Conservation (phyloP, 2,888 invertebrate genomes). For the Junonia oenone region DNA sequence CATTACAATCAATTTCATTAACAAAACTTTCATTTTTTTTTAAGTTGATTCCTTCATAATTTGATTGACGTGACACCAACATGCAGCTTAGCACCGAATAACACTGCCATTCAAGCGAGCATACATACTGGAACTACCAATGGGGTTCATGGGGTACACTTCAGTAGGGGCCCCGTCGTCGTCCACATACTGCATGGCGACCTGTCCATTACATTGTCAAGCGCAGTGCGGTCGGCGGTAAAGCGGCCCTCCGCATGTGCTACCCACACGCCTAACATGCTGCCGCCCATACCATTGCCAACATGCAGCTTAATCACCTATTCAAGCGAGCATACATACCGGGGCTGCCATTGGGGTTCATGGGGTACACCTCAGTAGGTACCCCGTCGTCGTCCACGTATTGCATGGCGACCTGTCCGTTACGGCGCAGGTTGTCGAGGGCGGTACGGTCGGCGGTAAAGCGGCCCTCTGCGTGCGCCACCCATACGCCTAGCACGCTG, state of each 20-base stretch:
- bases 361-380: conserved; percentile 91
- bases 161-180: conserved; percentile 87
- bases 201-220: conserved; percentile 81
- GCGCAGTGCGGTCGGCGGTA: conserved; percentile 75
- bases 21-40: too few relatives aligned
- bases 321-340: conserved; percentile 56
- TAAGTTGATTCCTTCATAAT: too few relatives aligned
- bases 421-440: conserved; percentile 66
- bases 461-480: conserved; percentile 96
- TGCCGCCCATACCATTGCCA: conserved; percentile 94
- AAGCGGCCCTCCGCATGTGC: conserved; percentile 97
- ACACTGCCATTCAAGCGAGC: too few relatives aligned
- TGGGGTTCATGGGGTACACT: conserved; percentile 96
- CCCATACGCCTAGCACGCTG: conserved; percentile 96
- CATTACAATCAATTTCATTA: too few relatives aligned
- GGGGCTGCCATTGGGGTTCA: conserved; percentile 96
- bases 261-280: conserved; percentile 96
- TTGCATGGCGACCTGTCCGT: conserved; percentile 86
- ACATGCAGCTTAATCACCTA: too few relatives aligned
- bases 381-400: conserved; percentile 90
- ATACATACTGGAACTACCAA: conserved; percentile 86
- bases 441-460: conserved; percentile 79
- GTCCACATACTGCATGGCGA: conserved; percentile 91
- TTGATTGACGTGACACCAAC: too few relatives aligned
- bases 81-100: too few relatives aligned